Conservation (phyloP, 2,888 invertebrate species). For the Arenicola marina region DNA sequence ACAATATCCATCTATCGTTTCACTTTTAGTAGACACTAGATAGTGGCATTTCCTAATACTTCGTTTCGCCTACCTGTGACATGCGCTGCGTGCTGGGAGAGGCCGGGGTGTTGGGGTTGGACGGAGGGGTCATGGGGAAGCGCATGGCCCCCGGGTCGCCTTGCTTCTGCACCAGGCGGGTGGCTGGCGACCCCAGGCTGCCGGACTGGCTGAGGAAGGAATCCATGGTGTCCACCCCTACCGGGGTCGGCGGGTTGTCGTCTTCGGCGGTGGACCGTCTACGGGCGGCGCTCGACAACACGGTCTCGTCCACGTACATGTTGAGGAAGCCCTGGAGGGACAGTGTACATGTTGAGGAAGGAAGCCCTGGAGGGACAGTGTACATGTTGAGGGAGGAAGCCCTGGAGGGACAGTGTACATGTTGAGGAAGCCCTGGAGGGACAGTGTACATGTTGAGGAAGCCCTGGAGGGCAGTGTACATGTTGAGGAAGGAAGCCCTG, state of each 20-base stretch:
- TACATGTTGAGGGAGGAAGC: too few species aligned
- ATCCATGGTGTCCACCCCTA: conserved; percentile 72
- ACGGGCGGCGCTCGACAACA: conserved; percentile 71
- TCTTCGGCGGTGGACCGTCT: conserved; percentile 87
- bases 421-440: too few species aligned
- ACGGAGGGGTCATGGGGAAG: conserved; percentile 83
- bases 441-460: too few species aligned
- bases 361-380: too few species aligned
- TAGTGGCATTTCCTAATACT: too few species aligned
- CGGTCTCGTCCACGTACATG: conserved; percentile 88
- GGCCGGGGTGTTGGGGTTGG: conserved; percentile 84
- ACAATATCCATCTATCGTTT: too few species aligned
- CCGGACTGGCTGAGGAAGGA: conserved; percentile 62
- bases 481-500: too few species aligned
- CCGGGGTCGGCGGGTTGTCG: conserved; percentile 94
- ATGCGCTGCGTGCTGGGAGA: conserved; percentile 66
- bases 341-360: too few species aligned
- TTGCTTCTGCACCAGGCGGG: conserved; percentile 64
- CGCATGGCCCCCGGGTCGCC: conserved; percentile 70
- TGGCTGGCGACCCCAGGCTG: conserved; percentile 13
- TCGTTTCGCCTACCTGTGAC: conserved; percentile 14
- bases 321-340: conserved; percentile 85
- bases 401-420: too few species aligned
- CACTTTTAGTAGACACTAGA: too few species aligned
- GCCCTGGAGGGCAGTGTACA: too few species aligned